phyloP scores from a whole-genome alignment of 1,140 invertebrate species.

The Lerema accius region DNA sequence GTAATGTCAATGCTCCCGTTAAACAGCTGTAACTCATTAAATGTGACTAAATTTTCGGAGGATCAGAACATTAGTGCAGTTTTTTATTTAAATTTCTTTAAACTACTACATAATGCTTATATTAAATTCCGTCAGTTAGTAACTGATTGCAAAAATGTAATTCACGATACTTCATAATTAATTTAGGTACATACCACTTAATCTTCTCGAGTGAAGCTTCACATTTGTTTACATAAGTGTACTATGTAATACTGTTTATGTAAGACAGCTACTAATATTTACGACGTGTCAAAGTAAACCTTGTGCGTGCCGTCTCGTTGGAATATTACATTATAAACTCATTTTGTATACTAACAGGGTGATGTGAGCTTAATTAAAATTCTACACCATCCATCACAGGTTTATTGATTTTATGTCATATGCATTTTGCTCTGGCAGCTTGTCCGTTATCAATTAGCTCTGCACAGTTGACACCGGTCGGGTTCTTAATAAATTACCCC shows the following conservation, averaged over 20 bases:
- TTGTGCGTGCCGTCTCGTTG: slow-evolving; percentile 37
- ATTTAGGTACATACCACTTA: no score
- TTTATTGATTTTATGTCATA: slow-evolving; percentile 76
- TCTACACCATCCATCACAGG: slow-evolving; percentile 71
- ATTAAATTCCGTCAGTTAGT: no score
- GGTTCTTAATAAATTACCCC: slow-evolving; percentile 42
- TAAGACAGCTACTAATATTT: slow-evolving; percentile 22
- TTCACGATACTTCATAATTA: no score
- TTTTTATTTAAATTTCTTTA: no score
- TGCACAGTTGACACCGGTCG: slow-evolving; percentile 50
- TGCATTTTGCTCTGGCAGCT: slow-evolving; percentile 58
- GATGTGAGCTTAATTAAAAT: slow-evolving; percentile 78
- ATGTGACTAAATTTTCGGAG: slow-evolving; percentile 19
- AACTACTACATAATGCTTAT: no score
- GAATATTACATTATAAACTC: slow-evolving; percentile 67
- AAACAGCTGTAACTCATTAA: slow-evolving; percentile 43
- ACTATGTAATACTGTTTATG: background rate
- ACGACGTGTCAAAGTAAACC: slow-evolving; percentile 34
- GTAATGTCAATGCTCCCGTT: slow-evolving; percentile 43
- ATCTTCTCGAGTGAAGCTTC: no score
- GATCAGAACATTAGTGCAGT: slow-evolving; percentile 5
- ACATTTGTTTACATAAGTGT: slow-evolving; percentile 13
- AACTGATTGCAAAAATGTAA: no score
- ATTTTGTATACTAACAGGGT: slow-evolving; percentile 70
- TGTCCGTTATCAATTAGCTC: slow-evolving; percentile 70